Percentiles rank a stretch among this genome's conserved stretches.
These are phyloP conservation scores for Clarias laeviceps DNA, from an alignment of 2,797 vertebrate genomes.

Conservation along the genomic window DNA sequence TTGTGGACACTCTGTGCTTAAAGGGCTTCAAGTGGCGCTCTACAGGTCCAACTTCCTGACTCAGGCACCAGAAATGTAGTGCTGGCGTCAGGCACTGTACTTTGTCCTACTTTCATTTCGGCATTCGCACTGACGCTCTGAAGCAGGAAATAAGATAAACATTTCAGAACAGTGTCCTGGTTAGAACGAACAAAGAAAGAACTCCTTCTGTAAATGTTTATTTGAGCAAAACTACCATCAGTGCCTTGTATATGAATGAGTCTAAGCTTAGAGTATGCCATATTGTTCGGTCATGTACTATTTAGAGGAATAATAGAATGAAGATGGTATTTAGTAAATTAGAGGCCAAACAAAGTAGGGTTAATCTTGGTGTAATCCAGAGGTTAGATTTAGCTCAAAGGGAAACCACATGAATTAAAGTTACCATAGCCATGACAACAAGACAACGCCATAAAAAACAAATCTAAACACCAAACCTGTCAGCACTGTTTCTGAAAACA, in stretches of 20 bases:
- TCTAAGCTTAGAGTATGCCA: background rate
- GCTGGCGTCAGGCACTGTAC: slow-evolving; percentile 59
- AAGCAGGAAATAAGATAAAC: slow-evolving; percentile 27
- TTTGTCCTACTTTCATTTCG: slow-evolving; percentile 36
- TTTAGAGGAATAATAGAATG: background rate
- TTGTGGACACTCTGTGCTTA: slow-evolving; percentile 48
- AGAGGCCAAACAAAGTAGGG: background rate
- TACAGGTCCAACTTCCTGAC: slow-evolving; percentile 32
- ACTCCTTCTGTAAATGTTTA: background rate
- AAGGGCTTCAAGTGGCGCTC: slow-evolving; percentile 42
- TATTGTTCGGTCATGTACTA: background rate
- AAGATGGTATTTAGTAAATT: background rate
- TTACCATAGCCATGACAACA: slow-evolving; percentile 46
- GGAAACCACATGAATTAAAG: background rate
- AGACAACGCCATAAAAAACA: slow-evolving; percentile 49
- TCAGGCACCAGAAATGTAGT: slow-evolving; percentile 57
- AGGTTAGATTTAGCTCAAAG: background rate
- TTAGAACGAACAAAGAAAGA: background rate
- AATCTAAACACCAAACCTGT: slow-evolving; percentile 38
- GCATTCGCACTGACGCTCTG: slow-evolving; percentile 17
- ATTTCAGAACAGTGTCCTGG: background rate
- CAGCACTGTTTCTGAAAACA: slow-evolving; percentile 49
- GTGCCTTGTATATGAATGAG: slow-evolving; percentile 2
- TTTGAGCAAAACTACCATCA: background rate
- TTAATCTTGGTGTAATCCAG: slow-evolving; percentile 1